Evolutionary conservation across 2,113 vertebrate genomes (phyloP).

Genomic region (Ochotona curzoniae): DNA sequence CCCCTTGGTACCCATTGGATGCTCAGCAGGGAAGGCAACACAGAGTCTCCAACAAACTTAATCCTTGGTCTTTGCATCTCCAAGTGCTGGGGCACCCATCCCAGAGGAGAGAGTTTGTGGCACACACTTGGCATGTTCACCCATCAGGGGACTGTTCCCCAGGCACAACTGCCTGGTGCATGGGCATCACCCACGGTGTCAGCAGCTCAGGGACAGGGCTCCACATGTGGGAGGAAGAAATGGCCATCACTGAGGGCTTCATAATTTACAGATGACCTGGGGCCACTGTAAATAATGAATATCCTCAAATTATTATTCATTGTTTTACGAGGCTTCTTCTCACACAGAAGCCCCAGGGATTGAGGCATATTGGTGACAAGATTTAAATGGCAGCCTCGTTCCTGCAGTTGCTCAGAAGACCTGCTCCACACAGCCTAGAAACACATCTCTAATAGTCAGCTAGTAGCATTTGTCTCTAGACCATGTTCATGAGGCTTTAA

Average conservation of each 20-base stretch:
- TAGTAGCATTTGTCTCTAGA: not conserved
- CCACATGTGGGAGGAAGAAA: conserved; percentile 44
- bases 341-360: conserved; percentile 61
- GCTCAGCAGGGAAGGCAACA: not conserved
- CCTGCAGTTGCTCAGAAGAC: not conserved
- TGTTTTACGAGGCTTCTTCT: conserved; percentile 64
- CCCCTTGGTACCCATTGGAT: too few species aligned
- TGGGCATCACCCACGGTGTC: not conserved
- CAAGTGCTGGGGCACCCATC: conserved; percentile 7
- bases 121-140: not conserved
- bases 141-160: conserved; percentile 10
- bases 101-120: not conserved
- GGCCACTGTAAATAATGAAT: conserved; percentile 79
- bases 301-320: conserved; percentile 69
- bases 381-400: conserved; percentile 57
- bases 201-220: not conserved
- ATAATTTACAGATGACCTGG: conserved; percentile 73
- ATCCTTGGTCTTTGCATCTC: not conserved
- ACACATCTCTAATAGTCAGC: conserved; percentile 15
- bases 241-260: conserved; percentile 48
- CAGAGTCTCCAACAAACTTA: not conserved
- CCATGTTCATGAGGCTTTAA: not conserved
- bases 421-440: not conserved
- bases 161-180: not conserved
- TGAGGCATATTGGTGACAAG: conserved; percentile 43